Conservation (phyloP, 2,797 vertebrate species). For the Anguilla obscura region DNA sequence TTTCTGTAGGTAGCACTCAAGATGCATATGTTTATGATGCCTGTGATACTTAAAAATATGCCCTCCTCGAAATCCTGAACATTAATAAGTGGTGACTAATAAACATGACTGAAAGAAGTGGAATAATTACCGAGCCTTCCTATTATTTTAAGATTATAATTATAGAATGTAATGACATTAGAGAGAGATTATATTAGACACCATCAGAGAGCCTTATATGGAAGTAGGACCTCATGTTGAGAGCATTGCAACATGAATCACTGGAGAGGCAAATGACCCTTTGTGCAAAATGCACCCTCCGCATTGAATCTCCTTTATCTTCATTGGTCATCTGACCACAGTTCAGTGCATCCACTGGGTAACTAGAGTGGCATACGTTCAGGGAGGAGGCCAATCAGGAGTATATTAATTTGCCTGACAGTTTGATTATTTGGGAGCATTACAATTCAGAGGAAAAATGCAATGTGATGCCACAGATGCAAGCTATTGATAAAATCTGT, state of each 20-base stretch:
- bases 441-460: background rate
- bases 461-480: constrained; percentile 7
- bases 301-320: constrained; percentile 5
- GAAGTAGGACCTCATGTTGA: background rate
- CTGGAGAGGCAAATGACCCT: background rate
- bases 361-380: constrained; percentile 21
- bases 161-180: background rate
- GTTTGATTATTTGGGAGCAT: constrained; percentile 25
- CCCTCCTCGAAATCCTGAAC: background rate
- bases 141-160: background rate
- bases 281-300: background rate
- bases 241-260: background rate
- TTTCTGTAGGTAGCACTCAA: background rate
- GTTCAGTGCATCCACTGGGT: background rate
- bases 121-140: background rate
- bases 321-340: constrained; percentile 8
- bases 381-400: background rate
- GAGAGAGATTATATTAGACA: background rate
- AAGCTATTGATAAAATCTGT: background rate
- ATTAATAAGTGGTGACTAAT: background rate
- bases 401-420: constrained; percentile 11
- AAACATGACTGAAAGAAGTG: background rate
- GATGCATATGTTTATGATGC: background rate
- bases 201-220: constrained; percentile 6
- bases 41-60: background rate